phyloP scores from a whole-genome alignment of 2,888 invertebrate species.

The Lasius platythorax region DNA sequence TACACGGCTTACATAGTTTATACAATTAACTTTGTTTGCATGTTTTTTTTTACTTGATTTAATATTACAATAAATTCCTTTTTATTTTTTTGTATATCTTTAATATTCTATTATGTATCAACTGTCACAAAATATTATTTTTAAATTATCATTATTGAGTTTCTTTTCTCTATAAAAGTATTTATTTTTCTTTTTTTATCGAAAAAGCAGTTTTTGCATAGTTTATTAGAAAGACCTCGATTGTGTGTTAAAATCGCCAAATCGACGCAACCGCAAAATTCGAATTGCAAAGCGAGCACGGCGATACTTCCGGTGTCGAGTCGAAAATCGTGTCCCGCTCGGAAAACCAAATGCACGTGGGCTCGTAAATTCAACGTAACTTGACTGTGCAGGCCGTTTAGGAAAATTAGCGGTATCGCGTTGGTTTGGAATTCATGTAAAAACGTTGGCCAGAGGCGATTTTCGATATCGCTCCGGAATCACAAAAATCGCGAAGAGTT shows the following conservation, averaged over 20 bases:
- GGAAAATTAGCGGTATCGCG: slow-evolving; percentile 44
- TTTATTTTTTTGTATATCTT: not conserved
- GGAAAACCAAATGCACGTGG: slow-evolving; percentile 66
- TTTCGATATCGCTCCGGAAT: not conserved
- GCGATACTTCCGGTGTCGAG: slow-evolving; percentile 65
- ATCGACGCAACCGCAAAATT: slow-evolving; percentile 54
- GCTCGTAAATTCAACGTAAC: slow-evolving; percentile 61
- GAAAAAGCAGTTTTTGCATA: slow-evolving; percentile 11
- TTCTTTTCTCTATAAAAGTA: not conserved
- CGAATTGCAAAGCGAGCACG: slow-evolving; percentile 70
- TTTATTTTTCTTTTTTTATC: not conserved
- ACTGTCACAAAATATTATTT: not conserved
- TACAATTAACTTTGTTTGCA: slow-evolving; percentile 5
- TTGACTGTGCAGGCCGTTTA: slow-evolving; percentile 39
- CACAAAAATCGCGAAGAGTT: not conserved
- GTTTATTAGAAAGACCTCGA: slow-evolving; percentile 40
- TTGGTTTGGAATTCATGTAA: not conserved
- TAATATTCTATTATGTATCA: slow-evolving; percentile 1
- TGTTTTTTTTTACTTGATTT: not conserved
- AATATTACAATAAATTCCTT: not conserved
- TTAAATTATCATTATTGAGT: not conserved
- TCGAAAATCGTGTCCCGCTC: slow-evolving; percentile 61
- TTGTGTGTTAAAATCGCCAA: slow-evolving; percentile 57
- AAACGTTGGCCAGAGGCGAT: not conserved
- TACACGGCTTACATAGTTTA: not conserved